Base-by-base conservation (phyloP, 2,113 vertebrate genomes). In the Oryzias javanicus region DNA sequence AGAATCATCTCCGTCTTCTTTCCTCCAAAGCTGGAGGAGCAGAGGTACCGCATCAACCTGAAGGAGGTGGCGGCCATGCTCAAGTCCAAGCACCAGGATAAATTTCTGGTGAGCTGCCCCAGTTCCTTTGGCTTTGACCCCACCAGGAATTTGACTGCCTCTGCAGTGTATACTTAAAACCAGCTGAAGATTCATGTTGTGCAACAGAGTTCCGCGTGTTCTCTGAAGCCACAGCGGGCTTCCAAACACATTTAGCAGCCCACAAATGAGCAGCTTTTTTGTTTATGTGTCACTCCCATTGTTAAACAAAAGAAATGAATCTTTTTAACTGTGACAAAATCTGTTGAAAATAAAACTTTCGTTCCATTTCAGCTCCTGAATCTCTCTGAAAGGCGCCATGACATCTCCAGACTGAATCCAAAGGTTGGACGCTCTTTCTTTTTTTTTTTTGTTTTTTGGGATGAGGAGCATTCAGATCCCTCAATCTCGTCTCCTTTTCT, bases 1-100 rank as follows among this genome's bases (percentile, higher is more conserved):
- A 89, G 95, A 55, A 96, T 97, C 84, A 93, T 96, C 78, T 95
- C 94, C 0, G 95, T 96, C 46, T 94, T 94, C 86, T 96, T 96
- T 76, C 94, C 95, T 1, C 87, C 93, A 0, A 91, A 88, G 70
- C 90, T 95, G 13, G 94, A 95, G 15, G 94, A 96, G 80, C 94
- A 95, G 89, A 76, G 93, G 16, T 95, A 95, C 72, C 90, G 93
- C 16, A 74, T 91, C 60, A 94, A 95, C 86, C 90, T 97, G 64
- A 94, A 94, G 24, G 94, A 97, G 76, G 93, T 97, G 78, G 92
- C 94, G 0, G 86, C 93, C 65, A 94, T 97, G 94, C 91, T 97
- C 46, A 94, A 94, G 66, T 95, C 93, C 87, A 96, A 96, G 77
- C 95, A 97, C 74, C 92, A 93, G 50, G 94, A 96, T 88, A 94